phyloP scores from a whole-genome alignment of 2,113 vertebrate species.

The Otis tarda region DNA sequence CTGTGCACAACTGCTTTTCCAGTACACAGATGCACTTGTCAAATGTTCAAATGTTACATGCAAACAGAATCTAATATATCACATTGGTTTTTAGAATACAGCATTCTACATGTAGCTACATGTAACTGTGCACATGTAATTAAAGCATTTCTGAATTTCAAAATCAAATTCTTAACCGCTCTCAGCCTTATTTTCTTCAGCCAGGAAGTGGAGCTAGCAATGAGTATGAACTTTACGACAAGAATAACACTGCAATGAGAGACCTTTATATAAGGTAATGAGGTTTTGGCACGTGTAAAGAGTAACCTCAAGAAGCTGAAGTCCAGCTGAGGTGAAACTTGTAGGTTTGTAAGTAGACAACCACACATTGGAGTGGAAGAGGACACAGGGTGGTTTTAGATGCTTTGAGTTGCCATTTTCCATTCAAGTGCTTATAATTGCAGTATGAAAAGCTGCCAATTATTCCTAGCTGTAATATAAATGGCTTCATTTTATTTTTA shows the following conservation, averaged over 20 bases:
- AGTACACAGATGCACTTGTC: not conserved
- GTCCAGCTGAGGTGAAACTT: not conserved
- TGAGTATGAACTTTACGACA: not conserved
- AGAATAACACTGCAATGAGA: not conserved
- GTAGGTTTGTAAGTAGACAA: not conserved
- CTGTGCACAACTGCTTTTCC: not conserved
- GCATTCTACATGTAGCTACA: not conserved
- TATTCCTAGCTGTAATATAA: not conserved
- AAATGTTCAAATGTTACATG: not conserved
- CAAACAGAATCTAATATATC: not conserved
- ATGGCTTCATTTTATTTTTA: not conserved
- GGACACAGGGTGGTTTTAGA: accelerated
- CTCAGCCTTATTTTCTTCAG: not conserved
- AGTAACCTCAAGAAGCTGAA: not conserved
- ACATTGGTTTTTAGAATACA: accelerated
- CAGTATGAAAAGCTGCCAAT: not conserved
- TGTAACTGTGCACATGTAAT: not conserved
- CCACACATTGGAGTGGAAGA: not conserved
- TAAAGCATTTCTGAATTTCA: not conserved
- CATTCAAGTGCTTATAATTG: not conserved
- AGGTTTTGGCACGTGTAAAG: not conserved
- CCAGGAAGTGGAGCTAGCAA: not conserved
- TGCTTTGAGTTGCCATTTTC: not conserved
- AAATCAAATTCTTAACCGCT: not conserved
- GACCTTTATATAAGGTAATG: not conserved